Conservation (phyloP, 2,888 invertebrate species). For the Cheilosia pagana region DNA sequence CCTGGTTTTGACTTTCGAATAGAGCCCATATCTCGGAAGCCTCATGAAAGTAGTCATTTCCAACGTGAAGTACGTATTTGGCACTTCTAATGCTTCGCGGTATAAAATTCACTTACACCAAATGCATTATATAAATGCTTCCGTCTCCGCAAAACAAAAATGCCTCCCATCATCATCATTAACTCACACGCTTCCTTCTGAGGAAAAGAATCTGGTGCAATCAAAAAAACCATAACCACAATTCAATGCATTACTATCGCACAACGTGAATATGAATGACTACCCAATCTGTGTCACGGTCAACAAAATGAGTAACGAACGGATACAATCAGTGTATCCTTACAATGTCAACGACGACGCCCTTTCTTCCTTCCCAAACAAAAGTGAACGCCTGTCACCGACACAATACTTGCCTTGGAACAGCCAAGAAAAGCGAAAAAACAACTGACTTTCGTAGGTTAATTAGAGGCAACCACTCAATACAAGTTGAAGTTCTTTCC, state of each 20-base stretch:
- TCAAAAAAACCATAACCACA: neutral
- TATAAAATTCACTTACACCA: no score
- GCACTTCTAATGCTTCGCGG: no score
- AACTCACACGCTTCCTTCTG: neutral
- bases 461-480: constrained; percentile 52
- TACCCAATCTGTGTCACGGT: constrained; percentile 35
- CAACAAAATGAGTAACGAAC: constrained; percentile 10
- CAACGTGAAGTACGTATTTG: no score
- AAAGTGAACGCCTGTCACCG: constrained; percentile 16
- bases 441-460: constrained; percentile 42
- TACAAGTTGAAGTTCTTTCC: neutral
- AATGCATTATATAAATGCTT: no score
- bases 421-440: neutral
- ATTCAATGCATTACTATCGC: neutral
- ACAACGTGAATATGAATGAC: constrained; percentile 16
- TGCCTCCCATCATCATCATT: neutral
- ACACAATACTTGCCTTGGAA: neutral
- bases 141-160: no score
- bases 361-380: constrained; percentile 4
- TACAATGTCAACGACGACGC: constrained; percentile 8
- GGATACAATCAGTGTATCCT: constrained; percentile 34
- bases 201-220: neutral
- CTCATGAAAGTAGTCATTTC: no score
- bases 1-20: no score
- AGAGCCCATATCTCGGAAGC: no score